These are phyloP conservation scores for Euclidia mi DNA, from an alignment of 2,888 invertebrate genomes.

Conservation along the genomic window DNA sequence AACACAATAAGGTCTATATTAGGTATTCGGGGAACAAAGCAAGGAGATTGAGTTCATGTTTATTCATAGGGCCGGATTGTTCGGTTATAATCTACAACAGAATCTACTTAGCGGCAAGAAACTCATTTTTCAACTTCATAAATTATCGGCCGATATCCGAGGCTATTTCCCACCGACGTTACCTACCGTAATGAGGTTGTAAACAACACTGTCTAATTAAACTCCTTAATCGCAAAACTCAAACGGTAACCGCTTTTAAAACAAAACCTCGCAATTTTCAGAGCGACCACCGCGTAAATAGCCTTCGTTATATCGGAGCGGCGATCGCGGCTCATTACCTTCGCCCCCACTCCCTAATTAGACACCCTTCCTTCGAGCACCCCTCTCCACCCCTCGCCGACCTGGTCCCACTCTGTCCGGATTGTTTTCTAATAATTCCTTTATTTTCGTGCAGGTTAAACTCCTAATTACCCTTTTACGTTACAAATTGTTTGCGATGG, in stretches of 20 bases:
- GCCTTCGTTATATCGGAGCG: slow-evolving; percentile 88
- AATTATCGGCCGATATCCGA: slow-evolving; percentile 86
- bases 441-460: slow-evolving; percentile 82
- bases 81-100: slow-evolving; percentile 73
- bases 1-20: slow-evolving; percentile 55
- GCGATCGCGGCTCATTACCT: slow-evolving; percentile 90
- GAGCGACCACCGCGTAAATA: slow-evolving; percentile 88
- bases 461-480: slow-evolving; percentile 77
- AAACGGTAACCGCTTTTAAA: slow-evolving; percentile 89
- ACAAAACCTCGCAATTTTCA: slow-evolving; percentile 89
- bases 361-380: slow-evolving; percentile 75
- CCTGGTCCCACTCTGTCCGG: slow-evolving; percentile 64
- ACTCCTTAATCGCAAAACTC: slow-evolving; percentile 90
- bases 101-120: slow-evolving; percentile 78
- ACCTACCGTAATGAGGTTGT: slow-evolving; percentile 88
- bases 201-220: slow-evolving; percentile 90
- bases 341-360: slow-evolving; percentile 85
- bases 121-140: slow-evolving; percentile 88
- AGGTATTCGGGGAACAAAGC: slow-evolving; percentile 37
- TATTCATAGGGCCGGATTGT: slow-evolving; percentile 78
- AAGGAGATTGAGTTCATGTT: slow-evolving; percentile 72
- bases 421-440: slow-evolving; percentile 89
- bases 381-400: slow-evolving; percentile 50
- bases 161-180: slow-evolving; percentile 76
- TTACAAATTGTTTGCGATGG: slow-evolving; percentile 66